Percentiles rank a stretch among this genome's conserved stretches.
Evolutionary conservation across 1,140 invertebrate genomes (phyloP).

Genomic region (Pachypsylla venusta): DNA sequence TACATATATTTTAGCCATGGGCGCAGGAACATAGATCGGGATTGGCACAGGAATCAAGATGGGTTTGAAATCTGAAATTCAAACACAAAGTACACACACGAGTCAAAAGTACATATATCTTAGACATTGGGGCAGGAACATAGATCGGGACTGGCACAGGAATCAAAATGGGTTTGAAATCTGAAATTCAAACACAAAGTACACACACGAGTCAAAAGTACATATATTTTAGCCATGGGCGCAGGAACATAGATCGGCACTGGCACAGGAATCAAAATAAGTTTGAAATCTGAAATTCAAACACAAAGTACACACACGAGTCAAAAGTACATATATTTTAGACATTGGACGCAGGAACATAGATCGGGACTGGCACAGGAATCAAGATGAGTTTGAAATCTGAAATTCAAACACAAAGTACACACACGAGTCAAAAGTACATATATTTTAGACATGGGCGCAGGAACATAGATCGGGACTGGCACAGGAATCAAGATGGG

Average conservation of each 20-base stretch:
- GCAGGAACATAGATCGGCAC: slow-evolving; percentile 78
- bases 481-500: slow-evolving; percentile 66
- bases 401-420: too few relatives aligned
- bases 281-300: too few relatives aligned
- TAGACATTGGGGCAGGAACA: not conserved
- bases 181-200: too few relatives aligned
- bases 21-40: slow-evolving; percentile 75
- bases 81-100: slow-evolving; percentile 32
- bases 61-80: too few relatives aligned
- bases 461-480: slow-evolving; percentile 76
- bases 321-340: slow-evolving; percentile 71
- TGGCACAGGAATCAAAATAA: slow-evolving; percentile 54
- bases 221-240: slow-evolving; percentile 70
- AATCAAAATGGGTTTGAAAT: too few relatives aligned
- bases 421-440: slow-evolving; percentile 66
- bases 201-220: slow-evolving; percentile 70
- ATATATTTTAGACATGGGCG: slow-evolving; percentile 72
- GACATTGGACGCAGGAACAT: slow-evolving; percentile 70
- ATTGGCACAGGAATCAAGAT: slow-evolving; percentile 74
- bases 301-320: too few relatives aligned
- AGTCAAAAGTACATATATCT: not conserved
- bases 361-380: slow-evolving; percentile 79
- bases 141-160: not conserved
- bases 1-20: slow-evolving; percentile 68
- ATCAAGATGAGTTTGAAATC: too few relatives aligned